phyloP scores from a whole-genome alignment of 2,113 vertebrate species.

The Grus americana region DNA sequence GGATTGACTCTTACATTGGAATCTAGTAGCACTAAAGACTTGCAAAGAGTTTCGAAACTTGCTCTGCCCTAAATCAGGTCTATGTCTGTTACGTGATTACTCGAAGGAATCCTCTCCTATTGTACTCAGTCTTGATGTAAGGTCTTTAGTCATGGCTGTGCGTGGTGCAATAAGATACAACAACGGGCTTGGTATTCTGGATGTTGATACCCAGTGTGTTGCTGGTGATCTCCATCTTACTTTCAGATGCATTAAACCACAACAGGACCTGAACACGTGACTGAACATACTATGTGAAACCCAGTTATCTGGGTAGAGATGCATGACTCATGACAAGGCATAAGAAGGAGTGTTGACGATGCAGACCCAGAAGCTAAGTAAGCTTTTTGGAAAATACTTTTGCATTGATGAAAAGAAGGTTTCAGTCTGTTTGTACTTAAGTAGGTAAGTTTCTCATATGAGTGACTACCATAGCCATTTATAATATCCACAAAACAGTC shows the following conservation, averaged over 20 bases:
- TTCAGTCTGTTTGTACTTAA: not conserved
- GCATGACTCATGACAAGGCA: not conserved
- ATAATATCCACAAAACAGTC: not conserved
- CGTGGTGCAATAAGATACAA: not conserved
- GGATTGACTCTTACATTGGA: not conserved
- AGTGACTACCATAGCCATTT: not conserved
- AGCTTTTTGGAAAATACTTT: not conserved
- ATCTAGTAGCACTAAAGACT: not conserved
- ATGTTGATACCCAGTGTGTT: not conserved
- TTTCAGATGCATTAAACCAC: not conserved
- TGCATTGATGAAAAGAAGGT: not conserved
- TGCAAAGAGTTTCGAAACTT: not conserved
- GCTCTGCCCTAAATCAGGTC: not conserved
- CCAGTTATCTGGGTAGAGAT: not conserved
- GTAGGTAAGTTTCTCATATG: not conserved
- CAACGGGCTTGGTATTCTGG: not conserved
- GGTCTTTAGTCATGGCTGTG: not conserved
- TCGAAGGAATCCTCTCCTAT: not conserved
- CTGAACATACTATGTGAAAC: not conserved
- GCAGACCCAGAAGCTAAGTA: not conserved
- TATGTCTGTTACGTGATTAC: not conserved
- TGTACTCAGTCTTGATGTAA: not conserved
- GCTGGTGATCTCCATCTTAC: not conserved
- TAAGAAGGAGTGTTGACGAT: not conserved
- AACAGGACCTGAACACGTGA: not conserved